Evolutionary conservation across 2,888 invertebrate genomes (phyloP), one percentile per base, ranked within the genome.

Genomic region (Scotopteryx bipunctaria): DNA sequence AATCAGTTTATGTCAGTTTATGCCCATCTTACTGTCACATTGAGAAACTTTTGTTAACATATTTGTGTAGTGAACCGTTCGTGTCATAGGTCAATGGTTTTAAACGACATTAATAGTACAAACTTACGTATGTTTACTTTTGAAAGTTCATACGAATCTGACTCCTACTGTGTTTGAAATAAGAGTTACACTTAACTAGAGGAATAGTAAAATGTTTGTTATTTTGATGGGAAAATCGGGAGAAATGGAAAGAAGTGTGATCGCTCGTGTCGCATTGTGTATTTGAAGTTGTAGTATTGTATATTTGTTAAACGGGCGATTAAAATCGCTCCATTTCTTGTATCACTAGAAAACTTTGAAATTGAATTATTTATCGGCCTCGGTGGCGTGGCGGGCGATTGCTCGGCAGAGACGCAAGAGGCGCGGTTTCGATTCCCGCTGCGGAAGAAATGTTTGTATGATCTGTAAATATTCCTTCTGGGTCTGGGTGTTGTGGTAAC

Each of bases 1-100:
- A 73, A 77, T 74, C 74, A 71, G 77, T 76, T 63, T 73, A 73
- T 54, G 55, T 74, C 74, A 71, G 77, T 76, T 63, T 73, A 73
- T 54, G 55, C 50, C 63, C 68, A 67, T 69, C 64, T 69, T 61
- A 67, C 70, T 73, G 70, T 70, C 70, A 64, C 62, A 69, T 67
- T 71, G 66, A 70, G 67, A 70, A 70, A 70, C 63, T 71, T 72
- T 76, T 68, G 68, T 69, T 69, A 63, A 71, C 66, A 66, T 72
- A 73, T 75, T 71, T 76, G 69, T 72, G 66, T 67, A 59, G 59
- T 65, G 56, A 64, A 67, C 57, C 57, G 63, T 59, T 35, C 44
- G 27, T 64, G 71, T 73, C 71, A 70, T 42, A 49, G 76, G 71
- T 72, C 73, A 69, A 62, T 47, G 70, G 66, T 76, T 77, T 76